Conservation (phyloP, 2,797 vertebrate genomes). For the Pangasius sanitwongsei region DNA sequence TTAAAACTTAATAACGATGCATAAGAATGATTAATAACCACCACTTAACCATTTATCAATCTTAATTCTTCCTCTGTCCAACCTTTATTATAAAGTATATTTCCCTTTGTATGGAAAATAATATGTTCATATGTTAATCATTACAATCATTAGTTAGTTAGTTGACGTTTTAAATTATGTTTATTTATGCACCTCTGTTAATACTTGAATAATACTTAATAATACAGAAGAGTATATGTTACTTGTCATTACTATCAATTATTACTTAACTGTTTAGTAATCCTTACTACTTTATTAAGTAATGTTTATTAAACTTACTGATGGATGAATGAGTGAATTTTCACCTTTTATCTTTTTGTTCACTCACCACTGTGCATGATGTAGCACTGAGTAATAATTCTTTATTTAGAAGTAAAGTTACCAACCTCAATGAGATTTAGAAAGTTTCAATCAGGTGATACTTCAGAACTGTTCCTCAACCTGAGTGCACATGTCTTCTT, state of each 20-base stretch:
- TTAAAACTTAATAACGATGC: background rate
- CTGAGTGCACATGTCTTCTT: background rate
- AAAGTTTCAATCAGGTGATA: constrained; percentile 20
- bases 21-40: background rate
- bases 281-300: background rate
- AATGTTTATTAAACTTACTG: background rate
- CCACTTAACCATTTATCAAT: background rate
- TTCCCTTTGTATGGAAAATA: background rate
- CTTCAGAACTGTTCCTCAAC: constrained; percentile 25
- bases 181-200: background rate
- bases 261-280: background rate
- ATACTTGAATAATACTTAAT: background rate
- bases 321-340: background rate
- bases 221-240: background rate
- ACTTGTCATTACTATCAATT: background rate
- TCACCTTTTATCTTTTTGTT: background rate
- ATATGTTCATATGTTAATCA: background rate
- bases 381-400: background rate
- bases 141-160: background rate
- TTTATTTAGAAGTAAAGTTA: constrained; percentile 13
- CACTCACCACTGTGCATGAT: too few relatives aligned
- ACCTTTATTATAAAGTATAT: background rate
- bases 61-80: background rate
- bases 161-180: background rate
- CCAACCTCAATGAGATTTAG: background rate